Evolutionary conservation across 2,113 vertebrate species (phyloP), one percentile per base, ranked within the genome.

Genomic region (Nanorana parkeri): DNA sequence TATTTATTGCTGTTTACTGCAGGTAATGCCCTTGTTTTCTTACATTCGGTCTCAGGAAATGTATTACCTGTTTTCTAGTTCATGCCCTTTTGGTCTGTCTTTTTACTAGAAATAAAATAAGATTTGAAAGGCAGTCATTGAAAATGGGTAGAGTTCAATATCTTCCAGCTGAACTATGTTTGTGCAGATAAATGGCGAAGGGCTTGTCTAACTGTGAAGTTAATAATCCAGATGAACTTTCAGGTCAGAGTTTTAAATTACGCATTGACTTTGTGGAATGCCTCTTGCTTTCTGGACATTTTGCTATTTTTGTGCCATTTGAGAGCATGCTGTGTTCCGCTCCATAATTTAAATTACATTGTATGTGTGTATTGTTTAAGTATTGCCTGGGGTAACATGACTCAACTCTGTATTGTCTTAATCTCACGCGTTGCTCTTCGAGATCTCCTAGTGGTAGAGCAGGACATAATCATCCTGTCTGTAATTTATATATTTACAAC

Each of bases 161-260:
- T 67, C 21, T 78, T 66, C 67, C 47, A 16, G 1, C 17, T 32
- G 41, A 77, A 28, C 74, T 64, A 28, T 77, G 63, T 78, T 55
- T 54, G 54, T 69, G 26, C 61, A 29, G 32, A 80, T 69, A 69
- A 80, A 69, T 68, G 66, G 26, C 78, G 60, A 26, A 60, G 54
- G 54, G 66, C 56, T 26, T 24, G 16, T 51, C 55, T 61, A 60
- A 56, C 65, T 58, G 64, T 66, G 63, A 55, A 78, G 66, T 68
- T 80, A 80, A 69, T 80, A 80, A 69, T 69, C 67, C 17, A 58
- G 24, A 69, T 68, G 66, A 68, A 36, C 64, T 24, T 78, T 11
- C 63, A 67, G 76, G 76, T 80, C 78, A 80, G 32, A 80, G 66
- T 69, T 61, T 69, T 32, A 80, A 69, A 80, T 80, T 60, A 80